Percentiles rank a stretch among this genome's conserved stretches.
phyloP scores from a whole-genome alignment of 2,888 invertebrate species.

The Aphidius colemani region DNA sequence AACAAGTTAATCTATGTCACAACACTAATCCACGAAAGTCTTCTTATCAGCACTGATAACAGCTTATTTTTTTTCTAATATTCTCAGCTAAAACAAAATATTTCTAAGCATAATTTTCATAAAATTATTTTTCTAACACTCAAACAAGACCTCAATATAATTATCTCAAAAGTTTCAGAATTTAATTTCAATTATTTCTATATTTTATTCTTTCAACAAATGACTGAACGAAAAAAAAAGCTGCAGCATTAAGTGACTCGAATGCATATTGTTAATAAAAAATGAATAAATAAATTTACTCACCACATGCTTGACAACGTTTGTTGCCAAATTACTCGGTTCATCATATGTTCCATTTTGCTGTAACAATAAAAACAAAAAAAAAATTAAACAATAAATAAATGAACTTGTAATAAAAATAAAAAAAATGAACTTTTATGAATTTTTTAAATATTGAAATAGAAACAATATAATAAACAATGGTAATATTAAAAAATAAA shows the following conservation, averaged over 20 bases:
- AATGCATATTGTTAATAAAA: too few species aligned
- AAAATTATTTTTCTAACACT: too few species aligned
- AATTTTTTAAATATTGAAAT: conserved; percentile 4
- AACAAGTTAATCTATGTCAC: conserved; percentile 23
- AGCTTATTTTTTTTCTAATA: background rate
- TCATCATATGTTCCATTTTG: conserved; percentile 56
- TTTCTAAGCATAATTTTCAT: too few species aligned
- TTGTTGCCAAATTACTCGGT: conserved; percentile 31
- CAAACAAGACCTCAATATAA: too few species aligned
- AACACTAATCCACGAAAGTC: conserved; percentile 31
- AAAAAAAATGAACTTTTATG: conserved; percentile 1
- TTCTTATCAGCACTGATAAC: conserved; percentile 37
- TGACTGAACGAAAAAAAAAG: too few species aligned
- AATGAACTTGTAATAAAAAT: background rate
- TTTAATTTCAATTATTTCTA: too few species aligned
- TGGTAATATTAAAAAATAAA: background rate
- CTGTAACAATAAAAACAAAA: conserved; percentile 46
- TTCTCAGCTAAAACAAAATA: too few species aligned
- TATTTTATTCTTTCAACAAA: too few species aligned
- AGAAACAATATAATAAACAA: background rate
- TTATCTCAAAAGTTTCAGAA: too few species aligned
- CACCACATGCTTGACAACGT: conserved; percentile 21
- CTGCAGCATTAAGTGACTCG: too few species aligned
- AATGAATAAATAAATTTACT: background rate
- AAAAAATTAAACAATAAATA: background rate